phyloP scores from a whole-genome alignment of 2,888 invertebrate species.

The Morpho deidamia region DNA sequence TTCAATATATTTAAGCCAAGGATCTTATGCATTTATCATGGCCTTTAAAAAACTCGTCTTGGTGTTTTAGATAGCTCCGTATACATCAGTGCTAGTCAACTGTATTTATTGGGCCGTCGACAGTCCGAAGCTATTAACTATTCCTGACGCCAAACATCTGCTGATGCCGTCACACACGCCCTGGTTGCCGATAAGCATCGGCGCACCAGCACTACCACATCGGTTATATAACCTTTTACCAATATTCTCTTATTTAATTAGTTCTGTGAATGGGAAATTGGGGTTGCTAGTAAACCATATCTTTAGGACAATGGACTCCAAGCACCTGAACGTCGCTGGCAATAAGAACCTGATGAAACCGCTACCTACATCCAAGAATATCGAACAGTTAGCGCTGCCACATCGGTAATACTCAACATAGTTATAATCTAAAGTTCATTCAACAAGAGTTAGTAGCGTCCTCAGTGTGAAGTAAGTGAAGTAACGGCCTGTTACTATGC shows the following conservation, averaged over 20 bases:
- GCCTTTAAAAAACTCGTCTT: too few relatives aligned
- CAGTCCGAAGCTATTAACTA: conserved; percentile 96
- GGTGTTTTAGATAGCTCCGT: conserved; percentile 89
- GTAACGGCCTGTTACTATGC: too few relatives aligned
- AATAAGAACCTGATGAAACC: neutral
- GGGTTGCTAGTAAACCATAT: neutral
- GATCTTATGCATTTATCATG: too few relatives aligned
- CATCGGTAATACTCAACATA: neutral
- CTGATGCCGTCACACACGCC: conserved; percentile 93
- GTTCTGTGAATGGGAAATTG: neutral
- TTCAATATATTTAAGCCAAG: too few relatives aligned
- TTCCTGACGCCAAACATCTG: conserved; percentile 98
- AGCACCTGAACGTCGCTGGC: neutral
- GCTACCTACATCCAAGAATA: neutral
- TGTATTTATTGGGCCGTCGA: conserved; percentile 99
- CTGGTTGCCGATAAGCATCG: conserved; percentile 93
- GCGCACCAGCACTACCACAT: conserved; percentile 92
- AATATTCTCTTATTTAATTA: neutral
- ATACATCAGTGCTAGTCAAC: conserved; percentile 97
- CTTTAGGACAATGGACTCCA: neutral
- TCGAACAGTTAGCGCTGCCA: neutral
- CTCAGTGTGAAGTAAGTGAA: too few relatives aligned
- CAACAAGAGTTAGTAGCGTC: too few relatives aligned
- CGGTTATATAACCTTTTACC: conserved; percentile 40
- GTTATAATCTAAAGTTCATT: neutral